Evolutionary conservation across 2,888 invertebrate species (phyloP).

Genomic region (Noctua fimbriata): DNA sequence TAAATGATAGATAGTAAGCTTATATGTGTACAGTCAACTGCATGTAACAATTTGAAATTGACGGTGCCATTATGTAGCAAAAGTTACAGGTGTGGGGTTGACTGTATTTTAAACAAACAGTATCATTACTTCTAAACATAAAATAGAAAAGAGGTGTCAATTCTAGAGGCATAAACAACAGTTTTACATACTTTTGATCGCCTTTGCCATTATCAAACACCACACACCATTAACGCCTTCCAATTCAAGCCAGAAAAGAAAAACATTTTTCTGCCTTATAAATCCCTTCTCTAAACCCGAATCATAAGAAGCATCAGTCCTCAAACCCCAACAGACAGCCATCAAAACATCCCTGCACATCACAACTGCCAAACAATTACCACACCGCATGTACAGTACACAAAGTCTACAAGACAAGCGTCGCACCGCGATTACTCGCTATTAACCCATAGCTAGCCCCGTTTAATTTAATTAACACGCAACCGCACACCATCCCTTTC

Average conservation of each 20-base stretch:
- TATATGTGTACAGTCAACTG: background rate
- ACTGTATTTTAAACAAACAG: background rate
- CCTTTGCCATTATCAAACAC: background rate
- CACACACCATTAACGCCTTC: background rate
- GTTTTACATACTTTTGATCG: background rate
- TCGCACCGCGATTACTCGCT: slow-evolving; percentile 72
- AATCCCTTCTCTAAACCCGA: background rate
- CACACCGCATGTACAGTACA: slow-evolving; percentile 66
- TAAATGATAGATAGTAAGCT: background rate
- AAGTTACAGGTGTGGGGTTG: background rate
- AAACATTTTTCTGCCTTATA: background rate
- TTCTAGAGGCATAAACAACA: background rate
- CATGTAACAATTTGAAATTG: background rate
- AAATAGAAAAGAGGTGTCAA: background rate
- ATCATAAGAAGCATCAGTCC: slow-evolving; percentile 1
- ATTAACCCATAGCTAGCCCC: slow-evolving; percentile 74
- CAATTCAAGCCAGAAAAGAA: background rate
- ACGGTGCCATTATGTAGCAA: background rate
- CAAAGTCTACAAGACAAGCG: slow-evolving; percentile 69
- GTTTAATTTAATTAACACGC: slow-evolving; percentile 76
- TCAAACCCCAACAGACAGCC: background rate
- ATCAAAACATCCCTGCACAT: slow-evolving; percentile 36
- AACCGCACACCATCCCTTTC: slow-evolving; percentile 60
- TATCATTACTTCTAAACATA: background rate
- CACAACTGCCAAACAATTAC: slow-evolving; percentile 64